Percentiles rank a stretch among this genome's conserved stretches.
Conservation (phyloP, 2,888 invertebrate species). For the Trichopoda pennipes region DNA sequence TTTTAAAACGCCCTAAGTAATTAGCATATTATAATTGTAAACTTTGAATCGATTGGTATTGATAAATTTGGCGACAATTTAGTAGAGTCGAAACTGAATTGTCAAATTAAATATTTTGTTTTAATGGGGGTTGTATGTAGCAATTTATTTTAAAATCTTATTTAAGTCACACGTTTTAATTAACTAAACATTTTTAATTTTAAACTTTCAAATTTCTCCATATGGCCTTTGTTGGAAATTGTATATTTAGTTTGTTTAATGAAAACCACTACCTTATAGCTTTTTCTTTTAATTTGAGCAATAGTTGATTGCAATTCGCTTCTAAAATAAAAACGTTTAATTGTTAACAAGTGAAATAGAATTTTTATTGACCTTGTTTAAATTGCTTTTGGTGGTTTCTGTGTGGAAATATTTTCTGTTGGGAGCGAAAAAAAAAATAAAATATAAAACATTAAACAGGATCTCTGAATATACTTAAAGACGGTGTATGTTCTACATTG, state of each 20-base stretch:
- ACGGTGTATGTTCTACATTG: background rate
- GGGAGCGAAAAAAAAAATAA: background rate
- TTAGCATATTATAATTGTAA: no score
- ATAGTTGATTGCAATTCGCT: background rate
- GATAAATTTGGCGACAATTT: no score
- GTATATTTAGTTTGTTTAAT: background rate
- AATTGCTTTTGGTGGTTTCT: slow-evolving; percentile 7
- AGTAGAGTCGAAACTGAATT: no score
- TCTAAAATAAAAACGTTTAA: slow-evolving; percentile 23
- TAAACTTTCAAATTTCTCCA: no score
- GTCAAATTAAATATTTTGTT: no score
- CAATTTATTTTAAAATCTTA: no score
- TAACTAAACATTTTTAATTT: no score
- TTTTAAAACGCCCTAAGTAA: no score
- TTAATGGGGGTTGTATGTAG: no score
- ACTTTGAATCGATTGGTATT: no score
- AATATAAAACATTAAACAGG: background rate
- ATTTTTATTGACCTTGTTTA: slow-evolving; percentile 34
- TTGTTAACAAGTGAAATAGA: slow-evolving; percentile 8
- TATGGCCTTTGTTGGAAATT: no score
- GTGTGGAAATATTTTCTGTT: background rate
- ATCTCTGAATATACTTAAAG: background rate
- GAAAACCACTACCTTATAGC: background rate
- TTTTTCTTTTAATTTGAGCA: background rate
- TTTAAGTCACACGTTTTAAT: no score